Conservation (phyloP, 2,888 invertebrate genomes). For the Hirtodrosophila trivittata region DNA sequence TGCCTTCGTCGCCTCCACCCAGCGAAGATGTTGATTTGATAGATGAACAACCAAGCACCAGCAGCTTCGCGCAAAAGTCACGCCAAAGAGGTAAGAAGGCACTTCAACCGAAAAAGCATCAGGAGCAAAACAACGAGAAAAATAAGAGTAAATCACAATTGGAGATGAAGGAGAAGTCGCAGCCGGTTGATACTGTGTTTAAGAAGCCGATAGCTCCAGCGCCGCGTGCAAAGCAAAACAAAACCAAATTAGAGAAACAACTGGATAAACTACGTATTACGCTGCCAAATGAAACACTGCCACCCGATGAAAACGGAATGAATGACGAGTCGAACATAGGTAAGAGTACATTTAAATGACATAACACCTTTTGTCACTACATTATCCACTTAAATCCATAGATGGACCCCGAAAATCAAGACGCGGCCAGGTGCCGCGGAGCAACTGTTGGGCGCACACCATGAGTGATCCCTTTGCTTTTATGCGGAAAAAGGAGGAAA, state of each 20-base stretch:
- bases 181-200: constrained; percentile 31
- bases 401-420: constrained; percentile 70
- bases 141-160: too few relatives aligned
- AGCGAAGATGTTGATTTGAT: not conserved
- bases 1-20: not conserved
- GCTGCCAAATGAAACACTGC: constrained; percentile 1
- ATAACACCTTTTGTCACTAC: too few relatives aligned
- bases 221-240: constrained; percentile 32
- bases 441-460: constrained; percentile 47
- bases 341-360: too few relatives aligned
- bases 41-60: constrained; percentile 21
- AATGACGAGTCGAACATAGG: constrained; percentile 13
- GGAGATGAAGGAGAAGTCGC: too few relatives aligned
- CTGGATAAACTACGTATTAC: constrained; percentile 20
- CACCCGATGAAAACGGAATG: not conserved
- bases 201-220: constrained; percentile 58
- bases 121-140: not conserved
- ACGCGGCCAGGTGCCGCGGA: constrained; percentile 66
- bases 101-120: not conserved
- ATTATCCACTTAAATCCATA: constrained; percentile 1
- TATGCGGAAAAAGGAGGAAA: constrained; percentile 10
- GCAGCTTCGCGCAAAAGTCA: not conserved
- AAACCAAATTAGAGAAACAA: not conserved
- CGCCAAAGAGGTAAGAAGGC: not conserved
- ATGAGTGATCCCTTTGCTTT: constrained; percentile 43